Base-by-base conservation (phyloP, 2,797 vertebrate genomes). In the Micromesistius poutassou region DNA sequence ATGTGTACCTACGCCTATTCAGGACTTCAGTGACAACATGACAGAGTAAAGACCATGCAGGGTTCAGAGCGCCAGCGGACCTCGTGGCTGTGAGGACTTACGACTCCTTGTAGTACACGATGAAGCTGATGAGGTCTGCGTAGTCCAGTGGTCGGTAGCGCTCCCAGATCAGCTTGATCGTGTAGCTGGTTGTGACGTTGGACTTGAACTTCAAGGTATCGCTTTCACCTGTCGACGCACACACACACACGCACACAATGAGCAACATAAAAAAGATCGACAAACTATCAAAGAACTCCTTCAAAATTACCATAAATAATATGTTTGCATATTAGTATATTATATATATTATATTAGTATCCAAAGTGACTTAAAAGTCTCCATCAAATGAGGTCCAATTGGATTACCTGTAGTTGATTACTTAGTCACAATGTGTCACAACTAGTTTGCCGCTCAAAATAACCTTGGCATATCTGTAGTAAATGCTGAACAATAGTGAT, bases 91-190 rank as follows among this genome's bases (percentile, higher is more conserved):
- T 31, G 36, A 74, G 4, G 80, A 98, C 98, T 97, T 89, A 99
- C 98, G 97, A 96, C 79, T 99, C 98, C 88, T 98, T 99, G 92
- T 97, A 99, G 94, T 97, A 99, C 78, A 99, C 96, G 0, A 98
- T 97, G 88, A 99, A 99, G 91, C 96, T 98, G 91, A 98, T 96
- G 71, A 98, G 96, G 88, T 97, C 96, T 86, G 94, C 88, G 86
- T 96, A 95, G 87, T 96, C 95, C 0, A 93, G 95, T 0, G 96
- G 96, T 36, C 94, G 93, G 91, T 98, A 98, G 19, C 95, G 94
- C 81, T 98, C 96, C 98, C 97, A 99, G 0, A 94, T 96, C 73
- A 99, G 82, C 6, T 87, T 95, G 86, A 99, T 97, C n/a, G 90
- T 89, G 82, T 95, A 94, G 87, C 97, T 99, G 42, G 92, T 90